Evolutionary conservation across 2,797 vertebrate genomes (phyloP), one percentile per base, ranked within the genome.

Genomic region (Mastacembelus armatus): DNA sequence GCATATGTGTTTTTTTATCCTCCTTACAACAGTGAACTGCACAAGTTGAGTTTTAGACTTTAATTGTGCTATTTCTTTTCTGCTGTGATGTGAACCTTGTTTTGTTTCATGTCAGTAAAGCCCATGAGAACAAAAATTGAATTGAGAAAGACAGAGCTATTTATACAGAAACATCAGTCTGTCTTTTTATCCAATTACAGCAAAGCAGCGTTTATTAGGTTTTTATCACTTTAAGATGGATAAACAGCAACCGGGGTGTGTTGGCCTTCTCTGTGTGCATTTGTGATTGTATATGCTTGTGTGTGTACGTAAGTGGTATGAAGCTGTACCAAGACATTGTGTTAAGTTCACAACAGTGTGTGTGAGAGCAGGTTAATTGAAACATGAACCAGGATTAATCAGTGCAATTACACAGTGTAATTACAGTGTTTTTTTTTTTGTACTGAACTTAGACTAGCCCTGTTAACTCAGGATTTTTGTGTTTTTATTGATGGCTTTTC

Each of bases 321-420:
- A 45, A 57, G 64, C 55, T 54, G 19, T 60, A 21, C 57, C 22
- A 18, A 58, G 58, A 71, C 72, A 71, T 84, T 71, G 77, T 18
- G 63, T 70, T 73, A 55, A n/a, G n/a, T n/a, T n/a, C n/a, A n/a
- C n/a, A n/a, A n/a, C n/a, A n/a, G 49, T 39, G 69, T 74, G 73
- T 64, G 67, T 60, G 44, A 50, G 66, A 64, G 51, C 73, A 58
- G 68, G 74, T 81, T 86, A 83, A 85, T 83, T 75, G 80, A 68
- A 81, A 85, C 82, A 84, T 80, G 85, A 83, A 78, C 71, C 49
- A 21, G 68, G 71, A 86, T 82, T 71, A 83, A 87, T 89, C 79
- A 76, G 74, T 78, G 56, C 78, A 84, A 88, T 90, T 85, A 74
- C 59, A 30, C 18, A 2, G 7, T 69, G 19, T 79, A 66, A 86